Base-by-base conservation (phyloP, 1,140 invertebrate genomes). In the Drosophila sproati region DNA sequence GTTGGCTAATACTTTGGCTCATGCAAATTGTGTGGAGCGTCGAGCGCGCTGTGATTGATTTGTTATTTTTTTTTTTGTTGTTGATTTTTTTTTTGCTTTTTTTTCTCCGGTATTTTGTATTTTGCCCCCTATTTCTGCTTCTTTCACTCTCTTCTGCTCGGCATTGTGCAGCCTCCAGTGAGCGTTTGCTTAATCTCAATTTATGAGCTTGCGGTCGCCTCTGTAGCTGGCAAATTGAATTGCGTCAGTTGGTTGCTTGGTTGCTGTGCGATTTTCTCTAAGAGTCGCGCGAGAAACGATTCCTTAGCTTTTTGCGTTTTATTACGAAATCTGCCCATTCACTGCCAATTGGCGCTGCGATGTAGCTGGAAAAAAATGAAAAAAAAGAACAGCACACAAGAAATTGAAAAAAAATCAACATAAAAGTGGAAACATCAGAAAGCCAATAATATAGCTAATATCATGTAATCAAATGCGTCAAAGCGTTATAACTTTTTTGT, bases 301-400 rank as follows among this genome's bases (percentile, higher is more conserved):
- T 69, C 61, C 54, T 66, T 64, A 45, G 60, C 51, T 63, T 67
- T 74, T 87, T 89, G 75, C 77, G 80, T 72, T 78, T 73, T 83
- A 80, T 88, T 83, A 89, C 63, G 83, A 88, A 88, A 88, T 87
- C 67, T 73, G 82, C 63, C 59, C 82, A 87, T 86, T 86, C 82
- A 81, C 82, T 81, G 82, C 20, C 78, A 87, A 87, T 87, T 86
- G 67, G 66, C 66, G 67, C 48, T 78, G 81, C 68, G 73, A 45
- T 73, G 59, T 76, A 63, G 72, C 81, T 85, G 80, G 54, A 73
- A 82, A 66, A 68, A 29, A 52, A 45, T 20, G 45, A 47, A 69
- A 47, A 55, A 60, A 48, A 66, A 51, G 43, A 6, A 20, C 43
- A 68, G 50, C 31, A 62, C 35, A 50, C 66, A 57, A 35, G 62